phyloP scores from a whole-genome alignment of 2,797 vertebrate species.

The Hyperoplus immaculatus region DNA sequence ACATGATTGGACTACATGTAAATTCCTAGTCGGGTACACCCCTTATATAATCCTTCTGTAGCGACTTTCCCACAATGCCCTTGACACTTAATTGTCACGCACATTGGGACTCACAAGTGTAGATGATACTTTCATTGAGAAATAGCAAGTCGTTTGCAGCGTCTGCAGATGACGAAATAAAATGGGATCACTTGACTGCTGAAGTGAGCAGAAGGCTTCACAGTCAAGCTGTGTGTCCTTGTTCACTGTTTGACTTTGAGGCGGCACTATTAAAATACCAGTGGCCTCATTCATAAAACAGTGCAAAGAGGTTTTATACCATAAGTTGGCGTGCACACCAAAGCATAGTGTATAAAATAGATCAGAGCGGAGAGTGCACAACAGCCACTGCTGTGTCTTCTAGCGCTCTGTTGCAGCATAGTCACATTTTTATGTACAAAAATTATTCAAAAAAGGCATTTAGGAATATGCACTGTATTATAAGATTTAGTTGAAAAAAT shows the following conservation, averaged over 20 bases:
- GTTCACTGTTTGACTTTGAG: constrained; percentile 23
- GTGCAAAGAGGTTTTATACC: background rate
- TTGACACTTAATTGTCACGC: background rate
- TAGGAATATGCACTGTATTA: no score
- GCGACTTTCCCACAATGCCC: background rate
- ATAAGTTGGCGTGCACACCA: background rate
- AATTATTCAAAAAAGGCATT: no score
- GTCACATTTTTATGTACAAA: no score
- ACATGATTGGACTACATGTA: no score
- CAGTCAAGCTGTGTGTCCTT: constrained; percentile 24
- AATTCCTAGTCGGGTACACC: no score
- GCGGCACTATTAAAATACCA: background rate
- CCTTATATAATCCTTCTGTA: background rate
- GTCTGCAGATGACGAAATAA: constrained; percentile 13
- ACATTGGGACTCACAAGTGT: background rate
- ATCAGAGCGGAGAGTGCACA: no score
- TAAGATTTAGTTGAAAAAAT: no score
- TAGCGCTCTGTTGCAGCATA: no score
- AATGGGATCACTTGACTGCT: background rate
- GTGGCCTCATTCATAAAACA: background rate
- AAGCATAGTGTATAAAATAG: background rate
- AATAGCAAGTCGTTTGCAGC: background rate
- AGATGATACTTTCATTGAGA: background rate
- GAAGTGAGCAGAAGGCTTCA: background rate
- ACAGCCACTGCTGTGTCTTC: no score